Evolutionary conservation across 2,113 vertebrate genomes (phyloP).

Genomic region (Beaufortia kweichowensis): DNA sequence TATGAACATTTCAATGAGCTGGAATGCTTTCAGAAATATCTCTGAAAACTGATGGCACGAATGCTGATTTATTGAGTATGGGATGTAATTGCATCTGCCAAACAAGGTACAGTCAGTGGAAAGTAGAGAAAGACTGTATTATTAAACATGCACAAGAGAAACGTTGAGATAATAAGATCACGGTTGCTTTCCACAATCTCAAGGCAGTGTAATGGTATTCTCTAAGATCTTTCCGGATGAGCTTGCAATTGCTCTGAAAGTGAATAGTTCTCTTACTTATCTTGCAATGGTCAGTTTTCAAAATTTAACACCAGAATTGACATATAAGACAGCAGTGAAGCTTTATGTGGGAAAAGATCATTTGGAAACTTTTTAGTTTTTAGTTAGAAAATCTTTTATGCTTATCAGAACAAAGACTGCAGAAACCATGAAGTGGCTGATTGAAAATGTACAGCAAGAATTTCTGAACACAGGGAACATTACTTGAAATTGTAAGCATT

Average conservation of each 20-base stretch:
- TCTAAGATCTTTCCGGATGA: slow-evolving; percentile 18
- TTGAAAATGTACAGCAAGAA: slow-evolving; percentile 11
- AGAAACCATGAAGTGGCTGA: slow-evolving; percentile 2
- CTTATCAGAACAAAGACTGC: slow-evolving; percentile 4
- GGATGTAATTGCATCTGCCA: slow-evolving; percentile 10
- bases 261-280: neutral
- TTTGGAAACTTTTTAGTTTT: neutral
- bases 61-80: slow-evolving; percentile 22
- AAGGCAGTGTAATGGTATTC: neutral
- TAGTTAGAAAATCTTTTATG: neutral
- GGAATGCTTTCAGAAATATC: slow-evolving; percentile 28
- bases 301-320: neutral
- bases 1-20: slow-evolving; percentile 34
- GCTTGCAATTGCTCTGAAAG: neutral
- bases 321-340: neutral
- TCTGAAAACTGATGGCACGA: neutral
- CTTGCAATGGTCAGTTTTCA: slow-evolving; percentile 4
- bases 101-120: slow-evolving; percentile 23
- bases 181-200: neutral
- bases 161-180: slow-evolving; percentile 13
- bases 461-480: slow-evolving; percentile 18
- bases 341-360: neutral
- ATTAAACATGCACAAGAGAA: slow-evolving; percentile 12
- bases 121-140: slow-evolving; percentile 18
- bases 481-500: slow-evolving; percentile 6